A percentile compares a stretch with the other conserved stretches of the same genome.
Evolutionary conservation across 2,888 invertebrate species (phyloP).

Genomic region (Platycnemis pennipes): DNA sequence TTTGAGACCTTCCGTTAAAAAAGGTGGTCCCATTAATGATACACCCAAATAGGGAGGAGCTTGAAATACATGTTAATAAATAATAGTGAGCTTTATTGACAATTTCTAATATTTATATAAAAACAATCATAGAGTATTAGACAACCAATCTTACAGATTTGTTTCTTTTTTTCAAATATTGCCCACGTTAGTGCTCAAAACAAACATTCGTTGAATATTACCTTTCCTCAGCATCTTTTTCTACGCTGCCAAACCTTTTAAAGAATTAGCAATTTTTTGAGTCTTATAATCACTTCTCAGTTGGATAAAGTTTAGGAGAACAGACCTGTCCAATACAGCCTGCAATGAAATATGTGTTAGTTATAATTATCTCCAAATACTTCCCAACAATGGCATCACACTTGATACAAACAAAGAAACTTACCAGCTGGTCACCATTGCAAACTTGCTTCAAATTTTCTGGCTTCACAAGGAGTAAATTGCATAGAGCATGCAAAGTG

Average conservation of each 20-base stretch:
- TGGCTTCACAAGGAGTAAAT: slow-evolving; percentile 95
- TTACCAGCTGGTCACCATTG: slow-evolving; percentile 95
- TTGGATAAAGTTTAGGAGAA: slow-evolving; percentile 96
- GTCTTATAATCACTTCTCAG: slow-evolving; percentile 96
- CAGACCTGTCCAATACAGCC: slow-evolving; percentile 94
- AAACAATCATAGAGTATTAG: slow-evolving; percentile 6
- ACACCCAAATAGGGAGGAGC: background rate
- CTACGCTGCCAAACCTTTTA: slow-evolving; percentile 78
- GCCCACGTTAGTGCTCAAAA: background rate
- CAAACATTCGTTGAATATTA: slow-evolving; percentile 46
- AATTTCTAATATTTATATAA: slow-evolving; percentile 35
- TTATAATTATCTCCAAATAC: background rate
- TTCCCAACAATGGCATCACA: slow-evolving; percentile 37
- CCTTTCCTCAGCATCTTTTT: background rate
- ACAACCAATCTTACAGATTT: slow-evolving; percentile 1
- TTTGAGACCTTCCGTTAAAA: no score
- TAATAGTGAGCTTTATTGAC: background rate
- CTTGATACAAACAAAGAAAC: slow-evolving; percentile 74
- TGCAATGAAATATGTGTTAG: slow-evolving; percentile 79
- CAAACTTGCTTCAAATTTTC: slow-evolving; percentile 98
- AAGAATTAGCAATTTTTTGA: slow-evolving; percentile 86
- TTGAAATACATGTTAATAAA: background rate
- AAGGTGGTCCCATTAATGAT: no score
- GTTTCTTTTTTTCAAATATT: background rate
- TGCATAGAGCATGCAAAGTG: slow-evolving; percentile 96